Conservation (phyloP, 2,888 invertebrate species). For the Ennomos fuscantarius region DNA sequence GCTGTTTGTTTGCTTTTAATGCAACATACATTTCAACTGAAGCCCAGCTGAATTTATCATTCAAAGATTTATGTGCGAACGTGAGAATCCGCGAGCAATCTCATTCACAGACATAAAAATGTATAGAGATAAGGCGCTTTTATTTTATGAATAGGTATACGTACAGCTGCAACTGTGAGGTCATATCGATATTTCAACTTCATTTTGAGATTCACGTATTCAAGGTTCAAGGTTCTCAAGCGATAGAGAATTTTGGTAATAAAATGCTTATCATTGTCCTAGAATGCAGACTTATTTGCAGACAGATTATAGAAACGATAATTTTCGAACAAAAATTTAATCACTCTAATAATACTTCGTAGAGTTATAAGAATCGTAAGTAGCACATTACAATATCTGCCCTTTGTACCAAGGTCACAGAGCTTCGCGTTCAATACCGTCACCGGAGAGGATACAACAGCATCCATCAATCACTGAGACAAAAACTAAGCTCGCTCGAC, state of each 20-base stretch:
- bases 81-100: slow-evolving; percentile 48
- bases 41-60: slow-evolving; percentile 26
- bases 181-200: slow-evolving; percentile 25
- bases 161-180: slow-evolving; percentile 10
- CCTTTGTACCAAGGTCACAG: slow-evolving; percentile 23
- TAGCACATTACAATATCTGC: slow-evolving; percentile 1
- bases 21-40: slow-evolving; percentile 14
- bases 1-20: slow-evolving; percentile 6
- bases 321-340: no score
- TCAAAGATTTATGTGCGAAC: slow-evolving; percentile 36
- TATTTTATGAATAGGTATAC: slow-evolving; percentile 27
- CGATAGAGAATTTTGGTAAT: slow-evolving; percentile 1
- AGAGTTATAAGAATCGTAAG: not conserved
- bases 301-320: no score
- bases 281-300: no score
- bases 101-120: slow-evolving; percentile 36
- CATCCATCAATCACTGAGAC: slow-evolving; percentile 73
- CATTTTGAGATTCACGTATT: slow-evolving; percentile 13
- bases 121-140: slow-evolving; percentile 28
- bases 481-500: slow-evolving; percentile 65
- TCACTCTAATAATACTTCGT: not conserved
- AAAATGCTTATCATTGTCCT: not conserved
- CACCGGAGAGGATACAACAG: slow-evolving; percentile 41
- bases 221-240: slow-evolving; percentile 4
- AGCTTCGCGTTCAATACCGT: slow-evolving; percentile 37